Evolutionary conservation across 2,797 vertebrate genomes (phyloP), one percentile per base, ranked within the genome.

Genomic region (Myoxocephalus aenaeus): DNA sequence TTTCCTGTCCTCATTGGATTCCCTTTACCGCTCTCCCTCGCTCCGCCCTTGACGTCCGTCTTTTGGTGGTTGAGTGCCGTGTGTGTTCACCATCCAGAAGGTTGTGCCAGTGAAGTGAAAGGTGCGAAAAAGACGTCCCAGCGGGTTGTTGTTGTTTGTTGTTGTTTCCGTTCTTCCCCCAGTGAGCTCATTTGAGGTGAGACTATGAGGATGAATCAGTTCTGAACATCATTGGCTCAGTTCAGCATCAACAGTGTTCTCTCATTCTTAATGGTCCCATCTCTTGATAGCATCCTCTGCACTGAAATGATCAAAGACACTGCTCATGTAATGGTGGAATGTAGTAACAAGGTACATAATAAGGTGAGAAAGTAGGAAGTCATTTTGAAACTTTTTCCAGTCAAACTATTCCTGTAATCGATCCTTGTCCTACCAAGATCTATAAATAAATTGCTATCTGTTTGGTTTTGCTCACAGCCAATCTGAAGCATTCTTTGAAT

Each of bases 131-230:
- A 70, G 65, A 85, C 53, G 75, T 75, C 83, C 72, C 79, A 64
- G 58, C 2, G 38, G 85, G 57, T 59, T 73, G 53, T 15, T 70
- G 81, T 40, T 29, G 40, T 53, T 14, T n/a, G 18, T n/a, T 50
- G 48, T n/a, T 53, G 76, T 18, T 50, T 20, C 58, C 53, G 53
- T 84, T 79, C 27, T 70, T 83, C 88, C 86, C 90, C 17, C 32
- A 42, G 91, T 87, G 92, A 93, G 88, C 92, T 94, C 90, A 94
- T 93, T 93, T 93, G 78, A 91, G 89, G 85, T 86, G 82, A 92
- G 81, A 75, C 85, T 89, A 77, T 80, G 67, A 73, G 75, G 29
- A 75, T 14, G 87, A 83, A 86, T 77, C 76, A 80, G 77, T 88
- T 82, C 75, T 85, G 89, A 92, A 86, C 75, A 70, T 75, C 51